Percentiles rank a stretch among this genome's conserved stretches.
Evolutionary conservation across 2,797 vertebrate genomes (phyloP).

Genomic region (Parotocinclus haroldoi): DNA sequence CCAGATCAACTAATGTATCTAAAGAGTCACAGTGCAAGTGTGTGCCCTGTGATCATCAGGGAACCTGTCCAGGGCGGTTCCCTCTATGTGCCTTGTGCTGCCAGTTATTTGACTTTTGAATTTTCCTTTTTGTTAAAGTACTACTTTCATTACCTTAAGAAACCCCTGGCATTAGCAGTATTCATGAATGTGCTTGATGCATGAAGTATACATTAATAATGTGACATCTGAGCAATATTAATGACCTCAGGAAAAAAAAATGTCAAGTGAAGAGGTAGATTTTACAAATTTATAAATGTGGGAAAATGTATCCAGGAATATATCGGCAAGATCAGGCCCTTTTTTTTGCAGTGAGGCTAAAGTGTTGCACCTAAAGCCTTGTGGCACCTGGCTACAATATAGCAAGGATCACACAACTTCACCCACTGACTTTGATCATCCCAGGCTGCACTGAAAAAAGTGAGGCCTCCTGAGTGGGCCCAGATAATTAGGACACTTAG

Average conservation of each 20-base stretch:
- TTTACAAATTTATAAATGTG: no score
- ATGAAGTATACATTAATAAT: neutral
- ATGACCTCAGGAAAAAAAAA: slow-evolving; percentile 3
- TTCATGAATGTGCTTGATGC: neutral
- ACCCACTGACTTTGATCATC: slow-evolving; percentile 55
- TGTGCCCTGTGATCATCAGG: no score
- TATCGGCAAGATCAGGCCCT: slow-evolving; percentile 17
- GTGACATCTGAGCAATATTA: neutral
- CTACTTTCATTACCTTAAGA: no score
- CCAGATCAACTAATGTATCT: no score
- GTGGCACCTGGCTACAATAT: slow-evolving; percentile 6
- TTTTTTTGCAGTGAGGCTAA: neutral
- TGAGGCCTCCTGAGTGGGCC: slow-evolving; percentile 42
- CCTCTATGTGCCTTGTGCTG: no score
- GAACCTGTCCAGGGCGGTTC: no score
- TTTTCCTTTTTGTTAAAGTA: no score
- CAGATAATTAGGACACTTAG: slow-evolving; percentile 67
- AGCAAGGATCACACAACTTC: slow-evolving; percentile 43
- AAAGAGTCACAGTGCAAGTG: no score
- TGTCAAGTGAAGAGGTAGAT: no score
- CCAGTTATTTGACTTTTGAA: no score
- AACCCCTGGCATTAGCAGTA: neutral
- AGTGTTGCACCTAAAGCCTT: slow-evolving; percentile 22
- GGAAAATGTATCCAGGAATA: neutral
- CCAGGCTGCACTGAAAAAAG: slow-evolving; percentile 31